Conservation (phyloP, 2,113 vertebrate species). For the Neotoma lepida region DNA sequence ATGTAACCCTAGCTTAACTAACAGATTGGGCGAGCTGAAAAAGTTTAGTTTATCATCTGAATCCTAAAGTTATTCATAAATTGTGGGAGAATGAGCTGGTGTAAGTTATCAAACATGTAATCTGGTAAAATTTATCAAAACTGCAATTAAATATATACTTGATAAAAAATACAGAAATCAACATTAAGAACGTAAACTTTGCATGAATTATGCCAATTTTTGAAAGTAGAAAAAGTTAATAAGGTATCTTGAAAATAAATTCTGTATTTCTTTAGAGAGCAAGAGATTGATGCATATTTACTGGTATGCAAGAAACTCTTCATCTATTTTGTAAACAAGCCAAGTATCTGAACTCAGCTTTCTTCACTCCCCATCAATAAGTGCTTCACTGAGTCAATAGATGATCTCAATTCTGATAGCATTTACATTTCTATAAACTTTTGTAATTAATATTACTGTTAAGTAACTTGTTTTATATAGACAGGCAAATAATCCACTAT, state of each 20-base stretch:
- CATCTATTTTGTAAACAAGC: not conserved
- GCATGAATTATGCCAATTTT: not conserved
- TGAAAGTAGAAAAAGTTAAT: not conserved
- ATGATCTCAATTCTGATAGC: not conserved
- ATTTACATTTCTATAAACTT: constrained; percentile 37
- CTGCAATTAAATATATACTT: not conserved
- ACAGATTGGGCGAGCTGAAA: not conserved
- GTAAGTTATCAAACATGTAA: not conserved
- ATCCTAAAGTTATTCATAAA: not conserved
- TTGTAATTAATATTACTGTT: not conserved
- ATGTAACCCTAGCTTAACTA: not conserved
- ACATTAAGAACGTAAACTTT: not conserved
- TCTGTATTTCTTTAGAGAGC: not conserved
- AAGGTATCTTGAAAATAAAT: not conserved
- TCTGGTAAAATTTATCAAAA: not conserved
- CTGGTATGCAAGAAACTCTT: not conserved
- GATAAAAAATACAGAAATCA: not conserved
- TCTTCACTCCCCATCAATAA: not conserved
- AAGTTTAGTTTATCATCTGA: not conserved
- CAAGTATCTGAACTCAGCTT: not conserved
- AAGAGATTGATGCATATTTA: not conserved
- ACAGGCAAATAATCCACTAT: constrained; percentile 3
- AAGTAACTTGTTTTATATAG: not conserved
- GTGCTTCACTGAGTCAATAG: not conserved
- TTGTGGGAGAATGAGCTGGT: not conserved